Evolutionary conservation across 2,888 invertebrate species (phyloP), one percentile per base, ranked within the genome.

Genomic region (Xestia c-nigrum): DNA sequence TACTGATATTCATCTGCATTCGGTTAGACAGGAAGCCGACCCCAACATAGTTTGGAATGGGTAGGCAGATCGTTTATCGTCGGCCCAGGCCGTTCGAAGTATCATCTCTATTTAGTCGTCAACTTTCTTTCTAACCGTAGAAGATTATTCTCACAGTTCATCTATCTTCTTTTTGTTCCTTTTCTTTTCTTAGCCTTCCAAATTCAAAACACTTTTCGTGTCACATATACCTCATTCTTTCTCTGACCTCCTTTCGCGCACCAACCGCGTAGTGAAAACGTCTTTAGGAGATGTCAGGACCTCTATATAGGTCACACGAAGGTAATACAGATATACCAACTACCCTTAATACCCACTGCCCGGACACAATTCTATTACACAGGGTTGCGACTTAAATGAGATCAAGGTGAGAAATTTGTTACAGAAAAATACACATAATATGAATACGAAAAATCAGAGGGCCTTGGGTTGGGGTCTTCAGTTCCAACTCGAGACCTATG

Each of bases 361-460:
- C 50, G 52, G 74, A 74, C 43, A 76, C 50, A 43, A 63, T 31
- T 52, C n/a, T 52, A 63, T 61, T 74, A 63, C 43, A 1, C 21
- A 7, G 24, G 61, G 31, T 75, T 61, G 5, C 21, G 21, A 31
- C n/a, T 19, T 19, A 59, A 59, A 24, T 47, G 14, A 31, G 47
- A 43, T 14, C 47, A 21, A 43, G 24, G n/a, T 50, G 61, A 75
- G 40, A 10, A 10, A 21, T 43, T 46, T 59, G 4, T 46, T 38
- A 24, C 0, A 31, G n/a, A 24, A 55, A 31, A 31, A 31, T 31
- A 31, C 31, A 31, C 31, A 31, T n/a, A n/a, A n/a, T n/a, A n/a
- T n/a, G n/a, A n/a, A n/a, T n/a, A n/a, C n/a, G n/a, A n/a, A n/a
- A n/a, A n/a, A n/a, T n/a, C n/a, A n/a, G n/a, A n/a, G n/a, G n/a